phyloP scores from a whole-genome alignment of 2,888 invertebrate species.

The Nebria brevicollis region DNA sequence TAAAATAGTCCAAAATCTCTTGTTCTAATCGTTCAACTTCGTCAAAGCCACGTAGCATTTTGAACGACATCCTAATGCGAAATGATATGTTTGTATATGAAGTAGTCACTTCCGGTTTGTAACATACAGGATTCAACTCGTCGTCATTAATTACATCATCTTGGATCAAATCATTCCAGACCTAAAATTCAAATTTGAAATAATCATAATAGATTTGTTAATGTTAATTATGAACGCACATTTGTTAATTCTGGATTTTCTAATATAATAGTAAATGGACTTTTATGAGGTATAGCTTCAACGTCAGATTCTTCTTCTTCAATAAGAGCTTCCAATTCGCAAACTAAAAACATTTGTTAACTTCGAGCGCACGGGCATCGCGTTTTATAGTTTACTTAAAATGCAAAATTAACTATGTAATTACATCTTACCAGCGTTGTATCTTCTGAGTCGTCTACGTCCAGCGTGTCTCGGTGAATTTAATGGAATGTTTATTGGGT shows the following conservation, averaged over 20 bases:
- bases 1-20: slow-evolving; percentile 33
- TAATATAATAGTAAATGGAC: slow-evolving; percentile 28
- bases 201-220: background rate
- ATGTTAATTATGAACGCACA: background rate
- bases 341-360: slow-evolving; percentile 6
- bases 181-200: background rate
- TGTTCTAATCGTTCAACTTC: slow-evolving; percentile 27
- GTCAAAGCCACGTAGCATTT: slow-evolving; percentile 24
- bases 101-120: background rate
- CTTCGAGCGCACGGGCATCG: too few species aligned
- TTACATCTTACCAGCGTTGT: slow-evolving; percentile 23
- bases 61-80: slow-evolving; percentile 26
- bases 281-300: slow-evolving; percentile 34
- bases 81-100: slow-evolving; percentile 30
- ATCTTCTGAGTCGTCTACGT: slow-evolving; percentile 29
- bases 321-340: slow-evolving; percentile 29
- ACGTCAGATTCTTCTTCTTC: slow-evolving; percentile 33
- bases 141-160: slow-evolving; percentile 15
- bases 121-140: background rate
- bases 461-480: slow-evolving; percentile 22
- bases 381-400: too few species aligned
- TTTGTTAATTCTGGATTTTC: slow-evolving; percentile 30
- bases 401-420: too few species aligned
- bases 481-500: background rate
- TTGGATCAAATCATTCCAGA: slow-evolving; percentile 24